Conservation (phyloP, 2,888 invertebrate species). For the Melinaea marsaeus region DNA sequence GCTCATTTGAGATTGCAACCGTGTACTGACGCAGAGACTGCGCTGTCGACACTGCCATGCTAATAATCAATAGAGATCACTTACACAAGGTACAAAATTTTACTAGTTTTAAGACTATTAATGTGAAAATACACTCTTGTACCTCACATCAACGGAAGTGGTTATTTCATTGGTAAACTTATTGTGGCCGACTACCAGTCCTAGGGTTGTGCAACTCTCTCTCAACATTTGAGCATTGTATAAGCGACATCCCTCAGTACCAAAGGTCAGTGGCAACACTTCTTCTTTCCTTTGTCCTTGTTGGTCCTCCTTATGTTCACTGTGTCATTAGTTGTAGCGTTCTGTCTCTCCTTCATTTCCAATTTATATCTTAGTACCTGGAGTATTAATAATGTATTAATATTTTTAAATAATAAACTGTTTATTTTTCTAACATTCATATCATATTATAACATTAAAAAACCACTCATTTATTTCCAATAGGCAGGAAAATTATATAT, state of each 20-base stretch:
- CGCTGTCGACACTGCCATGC: slow-evolving; percentile 29
- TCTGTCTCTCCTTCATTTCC: slow-evolving; percentile 86
- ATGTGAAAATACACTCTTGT: slow-evolving; percentile 34
- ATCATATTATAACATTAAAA: slow-evolving; percentile 8
- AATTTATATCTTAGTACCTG: slow-evolving; percentile 92
- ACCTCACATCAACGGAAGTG: slow-evolving; percentile 27
- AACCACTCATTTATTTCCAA: neutral
- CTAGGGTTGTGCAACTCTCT: slow-evolving; percentile 67
- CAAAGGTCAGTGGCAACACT: slow-evolving; percentile 76
- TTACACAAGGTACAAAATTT: slow-evolving; percentile 36
- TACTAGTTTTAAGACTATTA: slow-evolving; percentile 31
- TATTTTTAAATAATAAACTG: neutral
- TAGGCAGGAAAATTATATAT: too few species aligned
- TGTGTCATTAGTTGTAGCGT: slow-evolving; percentile 82
- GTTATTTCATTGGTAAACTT: slow-evolving; percentile 37
- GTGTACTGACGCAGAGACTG: slow-evolving; percentile 16
- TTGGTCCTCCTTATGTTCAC: slow-evolving; percentile 84
- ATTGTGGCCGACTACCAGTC: slow-evolving; percentile 41
- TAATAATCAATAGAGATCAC: slow-evolving; percentile 36
- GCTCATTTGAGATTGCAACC: slow-evolving; percentile 53
- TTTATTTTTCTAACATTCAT: neutral
- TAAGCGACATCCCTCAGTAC: slow-evolving; percentile 62
- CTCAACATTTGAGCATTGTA: slow-evolving; percentile 69
- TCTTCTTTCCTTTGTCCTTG: slow-evolving; percentile 80
- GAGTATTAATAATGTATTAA: slow-evolving; percentile 43